Base-by-base conservation (phyloP, 2,113 vertebrate species). In the Hystrix cristata region DNA sequence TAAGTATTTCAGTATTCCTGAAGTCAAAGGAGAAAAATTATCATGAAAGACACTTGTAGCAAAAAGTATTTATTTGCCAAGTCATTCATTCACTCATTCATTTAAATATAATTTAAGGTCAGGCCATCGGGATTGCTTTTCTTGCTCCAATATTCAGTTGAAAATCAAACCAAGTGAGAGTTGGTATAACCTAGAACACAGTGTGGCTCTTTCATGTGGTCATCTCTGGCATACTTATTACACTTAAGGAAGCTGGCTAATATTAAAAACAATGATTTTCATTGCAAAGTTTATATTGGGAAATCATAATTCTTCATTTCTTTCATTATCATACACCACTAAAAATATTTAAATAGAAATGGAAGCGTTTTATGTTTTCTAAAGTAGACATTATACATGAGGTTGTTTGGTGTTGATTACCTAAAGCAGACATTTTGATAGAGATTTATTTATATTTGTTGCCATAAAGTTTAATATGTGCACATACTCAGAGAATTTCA, bases 161-260 rank as follows among this genome's bases (percentile, higher is more conserved):
- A 86, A 90, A 91, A 72, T 60, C 29, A 86, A 81, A 78, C 38
- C 62, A 81, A 71, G 10, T 62, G 69, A 82, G 31, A 34, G 76
- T 46, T 59, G 19, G 48, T 65, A 55, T 14, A 55, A 69, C 23
- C 53, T 23, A 46, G 46, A 74, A 62, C 83, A 5, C 38, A 89
- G 65, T 81, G 57, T 84, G 29, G 15, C 10, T 78, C 60, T 94
- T 82, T 78, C 14, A 34, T 62, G 8, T 29, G 51, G 38, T 83
- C 15, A 64, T 93, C 27, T 92, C 34, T 82, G 53, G 64, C 19
- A 59, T 90, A 48, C 43, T 96, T 93, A 82, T 80, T 71, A 46
- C 5, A 65, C 23, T 83, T n/a, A 55, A 62, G 83, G 81, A 85
- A 60, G 21, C 43, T 46, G 23, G 51, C 29, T 79, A 67, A 59